Evolutionary conservation across 1,140 invertebrate genomes (phyloP).

Genomic region (Drosophila punjabiensis): DNA sequence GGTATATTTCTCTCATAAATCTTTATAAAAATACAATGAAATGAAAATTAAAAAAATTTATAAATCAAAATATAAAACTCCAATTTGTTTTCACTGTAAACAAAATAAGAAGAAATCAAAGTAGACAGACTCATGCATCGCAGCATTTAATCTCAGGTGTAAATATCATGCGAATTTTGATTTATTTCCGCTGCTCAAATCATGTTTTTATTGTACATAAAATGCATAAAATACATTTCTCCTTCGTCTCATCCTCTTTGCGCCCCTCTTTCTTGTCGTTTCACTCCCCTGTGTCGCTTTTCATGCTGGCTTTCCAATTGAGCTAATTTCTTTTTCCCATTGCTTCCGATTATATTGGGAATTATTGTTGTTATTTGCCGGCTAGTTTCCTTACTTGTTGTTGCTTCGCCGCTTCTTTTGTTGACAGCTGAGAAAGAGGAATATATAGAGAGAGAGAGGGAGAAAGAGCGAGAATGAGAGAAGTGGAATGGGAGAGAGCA

Average conservation of each 20-base stretch:
- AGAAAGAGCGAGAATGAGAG: neutral
- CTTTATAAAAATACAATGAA: neutral
- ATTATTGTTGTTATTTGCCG: conserved; percentile 65
- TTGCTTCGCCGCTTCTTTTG: conserved; percentile 40
- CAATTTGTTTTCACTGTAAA: neutral
- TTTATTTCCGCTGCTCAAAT: conserved; percentile 19
- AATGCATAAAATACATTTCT: conserved; percentile 32
- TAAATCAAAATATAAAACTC: too few relatives aligned
- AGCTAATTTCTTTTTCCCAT: conserved; percentile 79
- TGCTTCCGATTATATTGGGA: conserved; percentile 77
- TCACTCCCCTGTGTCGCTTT: conserved; percentile 34
- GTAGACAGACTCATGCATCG: neutral
- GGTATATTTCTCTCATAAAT: neutral
- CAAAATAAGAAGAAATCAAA: neutral
- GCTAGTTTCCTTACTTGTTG: conserved; percentile 57
- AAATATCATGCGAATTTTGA: conserved; percentile 31
- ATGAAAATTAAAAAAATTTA: neutral
- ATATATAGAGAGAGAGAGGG: neutral
- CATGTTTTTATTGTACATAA: conserved; percentile 38
- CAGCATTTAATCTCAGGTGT: conserved; percentile 1
- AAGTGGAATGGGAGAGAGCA: conserved; percentile 7
- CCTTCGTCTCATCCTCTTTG: conserved; percentile 13
- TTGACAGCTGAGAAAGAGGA: conserved; percentile 34
- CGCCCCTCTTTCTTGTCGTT: conserved; percentile 15
- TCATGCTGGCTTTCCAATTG: conserved; percentile 73